Base-by-base conservation (phyloP, 2,797 vertebrate genomes). In the Perodicticus potto region DNA sequence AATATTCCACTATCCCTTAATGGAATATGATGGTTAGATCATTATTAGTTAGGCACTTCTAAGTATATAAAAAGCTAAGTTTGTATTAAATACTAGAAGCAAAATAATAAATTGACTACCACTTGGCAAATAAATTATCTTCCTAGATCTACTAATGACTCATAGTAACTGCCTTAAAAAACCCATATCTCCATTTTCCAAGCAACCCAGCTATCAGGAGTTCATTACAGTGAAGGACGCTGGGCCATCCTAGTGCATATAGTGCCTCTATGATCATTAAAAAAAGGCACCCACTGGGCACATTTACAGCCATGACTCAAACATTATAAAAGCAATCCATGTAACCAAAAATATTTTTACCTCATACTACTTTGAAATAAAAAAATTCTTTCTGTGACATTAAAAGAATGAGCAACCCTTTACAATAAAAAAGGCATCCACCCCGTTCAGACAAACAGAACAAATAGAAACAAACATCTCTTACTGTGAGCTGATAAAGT, bases 21-120 rank as follows among this genome's bases (percentile, higher is more conserved):
- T 63, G 65, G 65, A 80, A 84, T 72, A 53, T 86, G 70, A 32
- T 59, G 49, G 61, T 43, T 92, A 86, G 55, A 17, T 22, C 53
- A 57, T 40, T 16, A 53, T n/a, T 32, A 40, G 27, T 29, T 77
- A 81, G 59, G 37, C 25, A 88, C n/a, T 55, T 53, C 23, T 7
- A 45, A 89, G 34, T 72, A 77, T 69, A 81, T 29, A 49, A 82
- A n/a, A 22, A 40, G 55, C n/a, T 80, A 70, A 70, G 53, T 84
- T 65, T 86, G n/a, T 95, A 27, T 95, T 94, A 78, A 95, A 84
- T 89, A 76, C 14, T 83, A 82, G 29, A 93, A 25, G 59, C 29
- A 91, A 77, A 92, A 93, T 27, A 89, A 73, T 29, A 86, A 61
- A 49, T 73, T 65, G 57, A 20, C 85, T 93, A n/a, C 53, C 76